Conservation (phyloP, 1,140 invertebrate species). For the Uloborus diversus region DNA sequence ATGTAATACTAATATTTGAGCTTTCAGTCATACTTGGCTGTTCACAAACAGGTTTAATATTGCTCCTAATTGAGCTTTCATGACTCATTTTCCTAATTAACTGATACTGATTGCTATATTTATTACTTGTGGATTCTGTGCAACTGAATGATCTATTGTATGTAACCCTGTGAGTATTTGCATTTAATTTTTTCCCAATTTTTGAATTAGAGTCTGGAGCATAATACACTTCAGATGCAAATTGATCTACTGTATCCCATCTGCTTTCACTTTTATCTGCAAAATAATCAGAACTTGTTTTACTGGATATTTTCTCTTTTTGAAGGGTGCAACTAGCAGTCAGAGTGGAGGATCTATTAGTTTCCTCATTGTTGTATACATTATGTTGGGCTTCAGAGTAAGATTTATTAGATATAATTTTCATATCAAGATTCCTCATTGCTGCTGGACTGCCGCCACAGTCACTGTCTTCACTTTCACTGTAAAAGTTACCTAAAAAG, state of each 20-base stretch:
- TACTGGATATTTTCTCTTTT: too few species aligned
- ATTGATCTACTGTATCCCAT: background rate
- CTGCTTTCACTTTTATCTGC: too few species aligned
- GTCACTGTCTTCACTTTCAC: slow-evolving; percentile 72
- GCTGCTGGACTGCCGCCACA: slow-evolving; percentile 22
- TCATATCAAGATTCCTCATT: background rate
- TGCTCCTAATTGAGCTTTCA: slow-evolving; percentile 1
- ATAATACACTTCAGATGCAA: background rate
- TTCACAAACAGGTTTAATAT: background rate
- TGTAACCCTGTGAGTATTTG: background rate
- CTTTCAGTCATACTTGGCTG: background rate
- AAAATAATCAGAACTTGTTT: too few species aligned
- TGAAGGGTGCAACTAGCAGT: too few species aligned
- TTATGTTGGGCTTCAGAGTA: too few species aligned
- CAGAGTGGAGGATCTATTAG: too few species aligned
- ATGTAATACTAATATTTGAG: background rate
- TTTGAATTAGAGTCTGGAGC: too few species aligned
- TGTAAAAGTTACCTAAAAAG: slow-evolving; percentile 73
- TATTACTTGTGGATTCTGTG: slow-evolving; percentile 3
- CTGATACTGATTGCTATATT: background rate
- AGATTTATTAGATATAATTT: too few species aligned
- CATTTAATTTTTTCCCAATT: too few species aligned
- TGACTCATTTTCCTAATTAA: background rate
- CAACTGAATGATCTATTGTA: slow-evolving; percentile 38
- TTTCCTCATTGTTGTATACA: too few species aligned